Evolutionary conservation across 2,113 vertebrate species (phyloP).

Genomic region (Xyrauchen texanus): DNA sequence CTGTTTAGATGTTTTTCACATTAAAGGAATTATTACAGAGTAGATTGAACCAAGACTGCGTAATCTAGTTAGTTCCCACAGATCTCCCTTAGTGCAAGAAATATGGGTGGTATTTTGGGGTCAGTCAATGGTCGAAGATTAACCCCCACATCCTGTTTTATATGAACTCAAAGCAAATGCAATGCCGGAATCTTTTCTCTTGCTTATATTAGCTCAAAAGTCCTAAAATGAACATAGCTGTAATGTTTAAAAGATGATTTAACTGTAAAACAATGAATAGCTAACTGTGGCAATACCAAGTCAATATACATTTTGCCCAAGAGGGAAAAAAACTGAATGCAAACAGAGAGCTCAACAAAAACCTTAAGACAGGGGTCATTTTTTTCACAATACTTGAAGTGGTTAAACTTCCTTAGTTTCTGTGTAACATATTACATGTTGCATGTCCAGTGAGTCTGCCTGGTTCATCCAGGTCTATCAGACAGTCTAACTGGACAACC

Average conservation of each 20-base stretch:
- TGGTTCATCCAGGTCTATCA: background rate
- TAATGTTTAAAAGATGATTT: background rate
- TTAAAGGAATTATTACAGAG: slow-evolving; percentile 20
- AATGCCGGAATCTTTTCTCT: slow-evolving; percentile 9
- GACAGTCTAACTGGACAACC: no score
- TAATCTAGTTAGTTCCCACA: slow-evolving; percentile 51
- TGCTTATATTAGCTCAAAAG: background rate
- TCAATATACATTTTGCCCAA: background rate
- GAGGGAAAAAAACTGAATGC: background rate
- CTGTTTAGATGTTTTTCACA: slow-evolving; percentile 9
- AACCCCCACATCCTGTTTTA: slow-evolving; percentile 67
- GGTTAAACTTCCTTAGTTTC: slow-evolving; percentile 14
- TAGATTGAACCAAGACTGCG: background rate
- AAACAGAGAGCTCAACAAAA: slow-evolving; percentile 4
- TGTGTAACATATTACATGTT: slow-evolving; percentile 8
- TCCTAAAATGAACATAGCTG: background rate
- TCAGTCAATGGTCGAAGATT: slow-evolving; percentile 46
- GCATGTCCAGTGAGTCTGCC: background rate
- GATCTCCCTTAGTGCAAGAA: slow-evolving; percentile 38
- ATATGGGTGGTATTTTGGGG: slow-evolving; percentile 54
- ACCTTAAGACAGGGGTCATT: background rate
- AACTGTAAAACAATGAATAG: slow-evolving; percentile 14
- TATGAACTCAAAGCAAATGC: slow-evolving; percentile 54
- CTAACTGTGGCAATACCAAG: background rate
- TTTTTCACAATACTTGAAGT: slow-evolving; percentile 1